Evolutionary conservation across 2,888 invertebrate species (phyloP).

Genomic region (Abscondita cerata): DNA sequence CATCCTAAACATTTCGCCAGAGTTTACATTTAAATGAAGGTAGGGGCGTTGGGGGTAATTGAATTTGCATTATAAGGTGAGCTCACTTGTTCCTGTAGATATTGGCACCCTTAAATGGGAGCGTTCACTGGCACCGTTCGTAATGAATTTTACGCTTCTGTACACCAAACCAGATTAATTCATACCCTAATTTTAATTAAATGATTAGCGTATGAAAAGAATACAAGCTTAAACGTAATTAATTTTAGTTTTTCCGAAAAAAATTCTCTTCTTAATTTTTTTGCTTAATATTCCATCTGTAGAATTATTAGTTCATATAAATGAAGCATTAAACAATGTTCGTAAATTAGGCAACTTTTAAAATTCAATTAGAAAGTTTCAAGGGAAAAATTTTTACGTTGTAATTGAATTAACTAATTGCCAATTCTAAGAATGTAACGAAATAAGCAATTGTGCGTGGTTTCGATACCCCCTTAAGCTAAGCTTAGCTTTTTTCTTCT

Average conservation of each 20-base stretch:
- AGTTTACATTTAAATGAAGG: constrained; percentile 27
- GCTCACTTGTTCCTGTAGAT: constrained; percentile 27
- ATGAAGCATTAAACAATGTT: constrained; percentile 1
- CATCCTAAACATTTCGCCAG: constrained; percentile 21
- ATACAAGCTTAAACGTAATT: constrained; percentile 48
- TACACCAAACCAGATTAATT: constrained; percentile 48
- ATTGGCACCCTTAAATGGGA: constrained; percentile 22
- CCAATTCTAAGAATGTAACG: background rate
- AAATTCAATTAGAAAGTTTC: constrained; percentile 6
- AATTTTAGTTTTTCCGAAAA: constrained; percentile 44
- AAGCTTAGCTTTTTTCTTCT: background rate
- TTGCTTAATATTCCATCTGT: background rate
- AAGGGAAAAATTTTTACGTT: background rate
- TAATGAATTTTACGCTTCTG: constrained; percentile 47
- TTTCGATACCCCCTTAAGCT: background rate
- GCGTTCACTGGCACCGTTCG: constrained; percentile 17
- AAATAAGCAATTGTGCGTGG: background rate
- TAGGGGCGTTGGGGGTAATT: constrained; percentile 27
- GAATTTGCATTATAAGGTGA: constrained; percentile 34
- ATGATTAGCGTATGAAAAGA: constrained; percentile 52
- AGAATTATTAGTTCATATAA: constrained; percentile 8
- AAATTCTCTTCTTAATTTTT: background rate
- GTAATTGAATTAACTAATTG: constrained; percentile 1
- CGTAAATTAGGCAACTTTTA: constrained; percentile 7
- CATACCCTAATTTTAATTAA: constrained; percentile 52